Conservation (phyloP, 35 echinoderm and acorn worm species). For the Acanthaster planci region DNA sequence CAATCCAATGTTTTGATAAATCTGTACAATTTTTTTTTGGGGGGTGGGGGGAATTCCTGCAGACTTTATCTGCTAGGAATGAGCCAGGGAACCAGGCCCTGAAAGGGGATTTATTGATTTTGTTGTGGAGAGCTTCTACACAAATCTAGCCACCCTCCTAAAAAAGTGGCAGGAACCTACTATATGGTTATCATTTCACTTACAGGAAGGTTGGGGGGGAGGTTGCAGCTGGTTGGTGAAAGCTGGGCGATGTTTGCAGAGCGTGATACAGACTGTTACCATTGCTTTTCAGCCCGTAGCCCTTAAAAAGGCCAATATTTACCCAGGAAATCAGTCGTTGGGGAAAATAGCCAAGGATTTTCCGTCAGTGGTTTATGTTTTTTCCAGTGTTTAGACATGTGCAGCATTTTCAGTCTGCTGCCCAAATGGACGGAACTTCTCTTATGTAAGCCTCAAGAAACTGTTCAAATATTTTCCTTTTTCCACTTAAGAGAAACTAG, state of each 20-base stretch:
- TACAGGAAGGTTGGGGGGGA: too few relatives aligned
- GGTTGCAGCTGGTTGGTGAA: background rate
- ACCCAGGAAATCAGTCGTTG: background rate
- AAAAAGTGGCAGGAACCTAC: background rate
- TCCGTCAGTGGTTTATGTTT: background rate
- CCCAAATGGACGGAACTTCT: too few relatives aligned
- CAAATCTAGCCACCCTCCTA: background rate
- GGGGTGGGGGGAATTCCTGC: too few relatives aligned
- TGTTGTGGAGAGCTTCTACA: background rate
- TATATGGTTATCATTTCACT: background rate
- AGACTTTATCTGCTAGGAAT: too few relatives aligned
- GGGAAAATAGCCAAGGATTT: background rate
- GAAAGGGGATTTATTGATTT: background rate
- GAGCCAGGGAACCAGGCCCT: too few relatives aligned
- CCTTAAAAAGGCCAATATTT: constrained; percentile 7
- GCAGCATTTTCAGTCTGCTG: too few relatives aligned
- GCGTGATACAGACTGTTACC: background rate
- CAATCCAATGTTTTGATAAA: too few relatives aligned
- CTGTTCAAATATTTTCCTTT: too few relatives aligned
- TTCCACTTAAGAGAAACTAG: too few relatives aligned
- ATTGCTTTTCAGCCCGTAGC: background rate
- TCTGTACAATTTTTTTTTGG: too few relatives aligned
- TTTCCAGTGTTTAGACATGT: background rate
- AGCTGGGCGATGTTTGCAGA: background rate
- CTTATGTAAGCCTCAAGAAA: too few relatives aligned